A percentile compares a stretch with the other conserved stretches of the same genome.
These are phyloP conservation scores for Tigriopus californicus DNA, from an alignment of 2,888 invertebrate species.

Conservation along the genomic window DNA sequence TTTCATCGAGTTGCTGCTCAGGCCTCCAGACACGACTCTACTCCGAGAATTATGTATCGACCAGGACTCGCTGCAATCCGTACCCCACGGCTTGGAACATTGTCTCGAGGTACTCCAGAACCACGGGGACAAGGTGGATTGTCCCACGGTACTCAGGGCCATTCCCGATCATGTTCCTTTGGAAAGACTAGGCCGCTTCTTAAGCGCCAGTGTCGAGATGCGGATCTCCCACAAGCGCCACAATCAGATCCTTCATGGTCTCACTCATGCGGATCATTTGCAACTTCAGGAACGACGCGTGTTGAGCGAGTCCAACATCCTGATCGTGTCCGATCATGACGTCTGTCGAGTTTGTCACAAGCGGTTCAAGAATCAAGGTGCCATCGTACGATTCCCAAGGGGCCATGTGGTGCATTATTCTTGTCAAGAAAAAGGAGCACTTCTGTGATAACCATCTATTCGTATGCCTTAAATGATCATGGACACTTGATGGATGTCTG, in stretches of 20 bases:
- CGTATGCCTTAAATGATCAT: no score
- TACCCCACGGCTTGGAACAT: no score
- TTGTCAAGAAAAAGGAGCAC: slow-evolving; percentile 39
- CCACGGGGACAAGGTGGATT: not conserved
- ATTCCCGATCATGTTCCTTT: slow-evolving; percentile 42
- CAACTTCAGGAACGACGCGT: slow-evolving; percentile 62
- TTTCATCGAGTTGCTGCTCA: slow-evolving; percentile 39
- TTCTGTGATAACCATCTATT: no score
- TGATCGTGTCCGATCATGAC: slow-evolving; percentile 65
- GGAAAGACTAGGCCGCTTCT: slow-evolving; percentile 50
- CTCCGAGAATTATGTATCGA: slow-evolving; percentile 39
- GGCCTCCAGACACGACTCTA: slow-evolving; percentile 31
- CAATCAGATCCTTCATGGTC: slow-evolving; percentile 57
- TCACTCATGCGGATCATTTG: slow-evolving; percentile 63
- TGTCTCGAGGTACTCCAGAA: not conserved
- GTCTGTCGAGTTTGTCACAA: slow-evolving; percentile 83
- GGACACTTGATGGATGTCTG: no score
- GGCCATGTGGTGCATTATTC: slow-evolving; percentile 83
- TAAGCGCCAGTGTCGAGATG: slow-evolving; percentile 55
- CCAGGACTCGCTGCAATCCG: not conserved
- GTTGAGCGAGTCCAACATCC: slow-evolving; percentile 58
- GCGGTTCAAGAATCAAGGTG: slow-evolving; percentile 78
- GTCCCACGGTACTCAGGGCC: not conserved
- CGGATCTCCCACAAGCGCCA: slow-evolving; percentile 52
- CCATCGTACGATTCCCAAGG: slow-evolving; percentile 76